Evolutionary conservation across 2,797 vertebrate species (phyloP), one percentile per base, ranked within the genome.

Genomic region (Coendou prehensilis): DNA sequence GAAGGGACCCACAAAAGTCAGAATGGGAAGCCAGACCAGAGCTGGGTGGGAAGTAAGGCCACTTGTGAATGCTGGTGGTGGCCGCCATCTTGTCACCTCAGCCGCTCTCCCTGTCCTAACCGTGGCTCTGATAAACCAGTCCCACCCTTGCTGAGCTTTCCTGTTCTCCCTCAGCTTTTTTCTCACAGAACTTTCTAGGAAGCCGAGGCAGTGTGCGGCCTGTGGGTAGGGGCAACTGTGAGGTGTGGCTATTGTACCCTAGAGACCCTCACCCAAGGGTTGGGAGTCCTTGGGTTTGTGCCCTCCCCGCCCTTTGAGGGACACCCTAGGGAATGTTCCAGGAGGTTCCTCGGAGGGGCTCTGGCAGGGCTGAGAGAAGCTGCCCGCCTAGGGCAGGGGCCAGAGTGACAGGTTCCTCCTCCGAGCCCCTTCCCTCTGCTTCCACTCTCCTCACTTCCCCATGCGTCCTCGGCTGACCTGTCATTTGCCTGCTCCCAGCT

Each of bases 111-210:
- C 22, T 13, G 15, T 18, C 28, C 17, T 76, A 20, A 7, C 14
- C 2, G 11, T 0, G 1, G 11, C 28, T 2, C 6, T 0, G 6
- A 28, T 28, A 15, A 78, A 15, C 23, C 64, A 14, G 5, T 26
- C 47, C 20, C 69, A 13, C 9, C 45, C 47, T n/a, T 20, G 6
- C n/a, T 1, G 67, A 37, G 67, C 67, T 69, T 69, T 37, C 18
- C 67, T 69, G 3, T 45, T 79, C 4, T 22, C 3, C 33, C 71
- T 73, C 50, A 33, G 59, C 11, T 73, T 56, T 94, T 41, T 50
- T 63, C 79, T 22, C 52, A 52, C 28, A 88, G 92, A 84, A 57
- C 17, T 85, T 93, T 91, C 89, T 76, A 71, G 89, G 95, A 91
- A 86, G 82, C 5, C 0, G 9, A 45, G 59, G 37, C 26, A 54